Evolutionary conservation across 2,888 invertebrate species (phyloP), one percentile per base, ranked within the genome.

Genomic region (Stenurella melanura): DNA sequence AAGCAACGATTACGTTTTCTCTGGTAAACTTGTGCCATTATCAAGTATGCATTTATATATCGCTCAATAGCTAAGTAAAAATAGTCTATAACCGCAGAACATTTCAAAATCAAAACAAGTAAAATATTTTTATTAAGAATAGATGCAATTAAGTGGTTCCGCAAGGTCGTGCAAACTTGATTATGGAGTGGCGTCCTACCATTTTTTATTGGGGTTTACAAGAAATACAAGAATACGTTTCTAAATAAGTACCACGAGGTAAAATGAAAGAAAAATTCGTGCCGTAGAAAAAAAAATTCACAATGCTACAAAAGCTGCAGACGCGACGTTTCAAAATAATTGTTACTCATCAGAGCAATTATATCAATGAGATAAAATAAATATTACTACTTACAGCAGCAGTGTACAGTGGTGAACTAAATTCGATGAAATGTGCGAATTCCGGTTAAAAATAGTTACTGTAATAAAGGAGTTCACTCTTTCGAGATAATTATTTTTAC

Each of bases 101-200:
- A 34, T 63, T 63, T 64, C 64, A 64, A 42, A 38, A 42, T 17
- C 42, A 64, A 38, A 38, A 30, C 34, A 64, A 64, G 30, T 64
- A 64, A 64, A 64, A 64, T 64, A 64, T 64, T 64, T 21, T 64
- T 64, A 42, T 42, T 42, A 64, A 17, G 64, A 42, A 64, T 64
- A 64, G 42, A 30, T 64, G 64, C 64, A 64, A 64, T 64, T 64
- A 64, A 64, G n/a, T 42, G 42, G 42, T 64, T 38, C 42, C 38
- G 64, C 64, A 64, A 64, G 64, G 64, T 64, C 64, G 64, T 18
- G 19, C n/a, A 11, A 11, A 42, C 18, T 42, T 19, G 38, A 18
- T 64, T 64, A 42, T 64, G 18, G 38, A 64, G 38, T 42, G 64
- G 42, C 64, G 64, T 64, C 21, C 64, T 5, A 11, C 1, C 42